These are phyloP conservation scores for Sesamia inferens DNA, from an alignment of 2,888 invertebrate genomes.

Conservation along the genomic window DNA sequence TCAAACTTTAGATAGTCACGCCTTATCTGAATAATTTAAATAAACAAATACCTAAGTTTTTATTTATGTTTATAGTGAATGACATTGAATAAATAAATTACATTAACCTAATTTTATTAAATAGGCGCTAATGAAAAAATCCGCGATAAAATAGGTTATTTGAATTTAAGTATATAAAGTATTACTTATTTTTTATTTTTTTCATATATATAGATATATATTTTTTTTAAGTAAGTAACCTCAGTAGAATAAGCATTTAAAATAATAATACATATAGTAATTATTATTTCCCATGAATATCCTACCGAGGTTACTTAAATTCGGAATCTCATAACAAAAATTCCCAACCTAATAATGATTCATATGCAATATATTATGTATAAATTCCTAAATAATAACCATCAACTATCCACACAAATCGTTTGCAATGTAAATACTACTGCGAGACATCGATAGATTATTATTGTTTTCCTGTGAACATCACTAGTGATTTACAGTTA, in stretches of 20 bases:
- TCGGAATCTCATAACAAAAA: not conserved
- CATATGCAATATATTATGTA: too few relatives aligned
- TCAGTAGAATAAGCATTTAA: too few relatives aligned
- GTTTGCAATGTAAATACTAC: not conserved
- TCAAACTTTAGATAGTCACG: not conserved
- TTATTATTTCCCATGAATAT: too few relatives aligned
- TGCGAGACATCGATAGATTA: constrained; percentile 4
- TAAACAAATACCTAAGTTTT: not conserved
- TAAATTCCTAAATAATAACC: not conserved
- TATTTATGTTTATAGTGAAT: not conserved
- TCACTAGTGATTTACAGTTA: constrained; percentile 50
- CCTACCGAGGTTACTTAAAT: not conserved
- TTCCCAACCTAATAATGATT: not conserved
- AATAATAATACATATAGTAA: too few relatives aligned
- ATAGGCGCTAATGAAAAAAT: not conserved
- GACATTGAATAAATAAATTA: constrained; percentile 20
- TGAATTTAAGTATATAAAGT: too few relatives aligned
- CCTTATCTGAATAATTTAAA: not conserved
- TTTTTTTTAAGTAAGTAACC: too few relatives aligned
- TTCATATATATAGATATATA: too few relatives aligned
- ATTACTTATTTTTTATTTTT: too few relatives aligned
- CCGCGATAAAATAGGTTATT: too few relatives aligned
- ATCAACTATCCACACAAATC: not conserved
- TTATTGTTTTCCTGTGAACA: constrained; percentile 6
- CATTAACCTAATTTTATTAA: constrained; percentile 29